These are phyloP conservation scores for Shinisaurus crocodilurus DNA, from an alignment of 2,113 vertebrate species.

Conservation along the genomic window DNA sequence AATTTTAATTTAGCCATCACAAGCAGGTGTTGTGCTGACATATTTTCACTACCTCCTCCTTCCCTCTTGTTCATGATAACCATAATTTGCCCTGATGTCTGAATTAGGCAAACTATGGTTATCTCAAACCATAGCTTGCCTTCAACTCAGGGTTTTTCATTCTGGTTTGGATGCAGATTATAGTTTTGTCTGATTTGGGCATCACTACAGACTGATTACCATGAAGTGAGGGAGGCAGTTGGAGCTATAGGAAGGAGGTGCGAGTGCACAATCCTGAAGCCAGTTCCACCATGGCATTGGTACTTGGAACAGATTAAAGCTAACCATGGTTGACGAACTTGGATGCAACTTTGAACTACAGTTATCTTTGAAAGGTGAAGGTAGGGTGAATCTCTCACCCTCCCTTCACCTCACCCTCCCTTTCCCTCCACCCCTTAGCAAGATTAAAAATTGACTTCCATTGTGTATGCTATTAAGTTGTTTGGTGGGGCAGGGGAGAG, in stretches of 20 bases:
- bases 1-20: not conserved
- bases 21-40: not conserved
- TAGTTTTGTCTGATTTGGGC: not conserved
- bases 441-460: too few relatives aligned
- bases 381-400: not conserved
- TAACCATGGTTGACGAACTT: not conserved
- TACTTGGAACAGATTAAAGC: not conserved
- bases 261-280: not conserved
- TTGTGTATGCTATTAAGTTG: not conserved
- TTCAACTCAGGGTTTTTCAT: not conserved
- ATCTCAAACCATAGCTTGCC: not conserved
- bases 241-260: not conserved
- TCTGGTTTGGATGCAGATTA: not conserved
- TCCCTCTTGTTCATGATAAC: not conserved
- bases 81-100: not conserved
- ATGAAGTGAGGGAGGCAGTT: not conserved
- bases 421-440: too few relatives aligned
- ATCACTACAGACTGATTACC: not conserved
- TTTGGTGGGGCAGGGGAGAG: not conserved
- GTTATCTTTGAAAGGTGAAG: not conserved
- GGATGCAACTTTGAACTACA: not conserved
- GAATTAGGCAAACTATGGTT: not conserved
- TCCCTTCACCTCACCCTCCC: too few relatives aligned
- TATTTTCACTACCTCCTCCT: not conserved
- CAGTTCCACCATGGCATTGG: not conserved